Base-by-base conservation (phyloP, 2,113 vertebrate species). In the Actenoides lindsayi region DNA sequence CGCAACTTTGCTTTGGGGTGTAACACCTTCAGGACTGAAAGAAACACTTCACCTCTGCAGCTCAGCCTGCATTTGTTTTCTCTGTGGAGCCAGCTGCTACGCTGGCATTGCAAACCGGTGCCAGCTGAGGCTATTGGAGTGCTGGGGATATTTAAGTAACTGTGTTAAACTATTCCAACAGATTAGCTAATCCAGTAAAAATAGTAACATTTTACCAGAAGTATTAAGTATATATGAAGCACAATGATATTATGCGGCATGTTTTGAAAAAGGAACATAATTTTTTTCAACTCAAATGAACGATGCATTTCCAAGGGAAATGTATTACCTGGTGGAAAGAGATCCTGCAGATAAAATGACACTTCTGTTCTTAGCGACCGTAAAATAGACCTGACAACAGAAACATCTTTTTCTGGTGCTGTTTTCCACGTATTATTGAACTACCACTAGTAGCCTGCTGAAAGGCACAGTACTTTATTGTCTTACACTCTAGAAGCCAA, bases 111-210 rank as follows among this genome's bases (percentile, higher is more conserved):
- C 86, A 74, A 21, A 80, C n/a, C 5, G 4, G 54, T 83, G 80
- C 91, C 89, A 90, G 77, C 78, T 82, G 89, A 87, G 65, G 78
- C 82, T 74, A 54, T 83, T 27, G 69, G 68, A 70, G 68, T 65
- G 80, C 83, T 75, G 89, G 44, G 57, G 75, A 81, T 64, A 81
- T 84, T 76, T 35, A 37, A 89, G 64, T n/a, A 94, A 69, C 80
- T 37, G 1, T n/a, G 50, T 30, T 83, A 76, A 90, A 13, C 82
- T 90, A 75, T 88, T 94, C 73, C 90, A 83, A 93, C 79, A 59
- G 83, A 81, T 75, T 83, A 87, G 91, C 83, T 83, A 93, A 77
- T 83, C 59, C 68, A 68, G 64, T 46, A 92, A 94, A 93, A 92
- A 91, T 10, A 91, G 79, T n/a, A 48, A 60, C 63, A 91, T 86